These are phyloP conservation scores for Brachionus rubens DNA, from an alignment of 1,140 invertebrate genomes.

Conservation along the genomic window DNA sequence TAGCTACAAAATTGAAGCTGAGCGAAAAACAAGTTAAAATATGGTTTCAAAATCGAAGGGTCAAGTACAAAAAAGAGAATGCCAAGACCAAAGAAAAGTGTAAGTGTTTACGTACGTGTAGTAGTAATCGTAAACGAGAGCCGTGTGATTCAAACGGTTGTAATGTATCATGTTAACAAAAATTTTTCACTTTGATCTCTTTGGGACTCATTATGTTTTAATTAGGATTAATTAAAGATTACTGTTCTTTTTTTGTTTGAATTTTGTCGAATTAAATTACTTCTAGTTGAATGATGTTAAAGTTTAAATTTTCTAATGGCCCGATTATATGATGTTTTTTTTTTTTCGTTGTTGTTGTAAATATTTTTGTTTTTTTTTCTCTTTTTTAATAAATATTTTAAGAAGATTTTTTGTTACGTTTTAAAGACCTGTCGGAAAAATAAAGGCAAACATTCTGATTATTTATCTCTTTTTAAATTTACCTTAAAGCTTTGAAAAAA, in stretches of 20 bases:
- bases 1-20: conserved; percentile 67
- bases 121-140: conserved; percentile 7
- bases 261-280: not conserved
- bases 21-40: conserved; percentile 90
- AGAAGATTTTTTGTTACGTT: too few relatives aligned
- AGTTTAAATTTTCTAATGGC: not conserved
- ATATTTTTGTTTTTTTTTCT: conserved; percentile 16
- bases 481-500: too few relatives aligned
- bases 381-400: too few relatives aligned
- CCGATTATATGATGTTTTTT: not conserved
- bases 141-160: not conserved
- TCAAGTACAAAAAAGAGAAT: conserved; percentile 69
- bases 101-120: conserved; percentile 61
- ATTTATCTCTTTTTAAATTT: too few relatives aligned
- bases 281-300: not conserved
- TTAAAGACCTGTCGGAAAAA: too few relatives aligned
- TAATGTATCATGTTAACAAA: conserved; percentile 9
- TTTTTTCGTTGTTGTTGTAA: too few relatives aligned
- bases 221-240: conserved; percentile 26
- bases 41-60: conserved; percentile 84
- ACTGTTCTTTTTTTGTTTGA: not conserved
- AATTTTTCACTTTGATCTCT: too few relatives aligned
- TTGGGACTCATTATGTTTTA: conserved; percentile 25
- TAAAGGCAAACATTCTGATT: too few relatives aligned
- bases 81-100: conserved; percentile 59